Base-by-base conservation (phyloP, 2,888 invertebrate species). In the Dyspetes luteomarginatus region DNA sequence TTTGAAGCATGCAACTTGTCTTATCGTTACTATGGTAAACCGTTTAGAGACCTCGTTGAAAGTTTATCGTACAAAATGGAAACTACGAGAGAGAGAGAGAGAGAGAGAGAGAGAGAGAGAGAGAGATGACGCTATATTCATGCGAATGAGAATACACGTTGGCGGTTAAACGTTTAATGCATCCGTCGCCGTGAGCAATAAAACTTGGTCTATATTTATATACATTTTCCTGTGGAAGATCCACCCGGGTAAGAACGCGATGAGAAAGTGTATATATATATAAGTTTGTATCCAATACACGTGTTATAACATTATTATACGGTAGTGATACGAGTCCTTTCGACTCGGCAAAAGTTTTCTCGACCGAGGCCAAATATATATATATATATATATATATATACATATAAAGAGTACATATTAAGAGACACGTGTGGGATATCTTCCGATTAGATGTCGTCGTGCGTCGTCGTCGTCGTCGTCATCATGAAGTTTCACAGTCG, bases 391-490 rank as follows among this genome's bases (percentile, higher is more conserved):
- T n/a, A 17, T 22, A n/a, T 60, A 22, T 22, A 52, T 2, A n/a
- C n/a, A n/a, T n/a, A n/a, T n/a, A n/a, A n/a, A n/a, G n/a, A n/a
- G n/a, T n/a, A n/a, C n/a, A n/a, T n/a, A n/a, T n/a, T n/a, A 22
- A 22, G 55, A 26, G 12, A 26, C n/a, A 55, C 28, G 26, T n/a
- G 24, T 60, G 24, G 52, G 28, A 28, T 65, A 56, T 65, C 56
- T 45, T 9, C 30, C 65, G 65, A 74, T 65, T 43, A 74, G 65
- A 48, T 45, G 74, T 19, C 28, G 28, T 56, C 26, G n/a, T 55
- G 24, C 9, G 3, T 22, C 41, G 55, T 36, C 36, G 30, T 55
- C 50, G 19, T 17, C 19, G n/a, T n/a, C n/a, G n/a, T n/a, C n/a
- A n/a, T n/a, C n/a, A n/a, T n/a, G n/a, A n/a, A n/a, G 4, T 55